Conservation (phyloP, 53 echinoderm and acorn worm species). For the Hippasteria phrygiana region DNA sequence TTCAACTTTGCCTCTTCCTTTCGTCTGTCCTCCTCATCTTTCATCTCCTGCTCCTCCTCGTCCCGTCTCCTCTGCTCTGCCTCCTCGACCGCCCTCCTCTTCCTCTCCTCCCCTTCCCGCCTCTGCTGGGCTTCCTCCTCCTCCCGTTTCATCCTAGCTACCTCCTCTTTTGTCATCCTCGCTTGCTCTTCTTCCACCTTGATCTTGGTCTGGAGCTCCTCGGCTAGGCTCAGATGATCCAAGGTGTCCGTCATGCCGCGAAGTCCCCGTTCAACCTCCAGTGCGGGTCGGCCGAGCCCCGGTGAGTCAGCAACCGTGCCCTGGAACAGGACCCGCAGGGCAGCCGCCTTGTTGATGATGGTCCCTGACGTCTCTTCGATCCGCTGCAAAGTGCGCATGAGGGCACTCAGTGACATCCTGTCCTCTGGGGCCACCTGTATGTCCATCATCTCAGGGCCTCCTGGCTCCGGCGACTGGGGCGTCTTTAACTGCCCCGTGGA, state of each 20-base stretch:
- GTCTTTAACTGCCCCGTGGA: constrained; percentile 30
- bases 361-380: constrained; percentile 43
- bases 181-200: constrained; percentile 31
- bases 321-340: constrained; percentile 53
- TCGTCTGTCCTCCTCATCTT: constrained; percentile 23
- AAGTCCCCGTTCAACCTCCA: constrained; percentile 43
- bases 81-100: constrained; percentile 16
- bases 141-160: constrained; percentile 16
- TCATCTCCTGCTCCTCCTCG: constrained; percentile 42
- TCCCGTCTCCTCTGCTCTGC: constrained; percentile 59
- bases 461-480: constrained; percentile 50
- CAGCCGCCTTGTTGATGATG: constrained; percentile 47
- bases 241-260: constrained; percentile 19
- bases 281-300: constrained; percentile 33
- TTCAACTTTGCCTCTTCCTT: constrained; percentile 23
- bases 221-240: constrained; percentile 44
- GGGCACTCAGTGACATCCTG: constrained; percentile 36
- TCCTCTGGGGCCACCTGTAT: constrained; percentile 38
- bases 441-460: background rate
- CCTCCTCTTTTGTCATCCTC: constrained; percentile 33
- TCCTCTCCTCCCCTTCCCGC: constrained; percentile 23
- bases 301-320: constrained; percentile 35
- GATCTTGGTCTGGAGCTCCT: constrained; percentile 24
- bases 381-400: constrained; percentile 45
- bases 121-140: constrained; percentile 13